phyloP scores from a whole-genome alignment of 2,113 vertebrate genomes.

The Climacteris rufus region DNA sequence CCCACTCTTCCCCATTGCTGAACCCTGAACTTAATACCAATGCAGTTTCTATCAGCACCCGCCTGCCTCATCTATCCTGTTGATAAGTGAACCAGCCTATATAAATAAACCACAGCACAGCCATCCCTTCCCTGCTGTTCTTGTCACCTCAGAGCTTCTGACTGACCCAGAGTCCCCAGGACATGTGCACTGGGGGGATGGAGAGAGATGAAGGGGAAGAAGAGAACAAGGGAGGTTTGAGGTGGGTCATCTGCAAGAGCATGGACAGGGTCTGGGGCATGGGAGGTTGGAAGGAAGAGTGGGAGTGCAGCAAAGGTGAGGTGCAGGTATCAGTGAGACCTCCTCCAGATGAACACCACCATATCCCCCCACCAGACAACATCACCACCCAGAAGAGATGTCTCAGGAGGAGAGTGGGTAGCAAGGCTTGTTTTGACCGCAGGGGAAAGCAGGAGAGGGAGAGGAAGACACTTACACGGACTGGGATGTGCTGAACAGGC shows the following conservation, averaged over 20 bases:
- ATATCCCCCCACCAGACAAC: background rate
- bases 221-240: background rate
- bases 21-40: background rate
- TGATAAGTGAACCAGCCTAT: background rate
- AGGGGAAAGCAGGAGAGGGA: background rate
- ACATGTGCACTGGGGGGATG: background rate
- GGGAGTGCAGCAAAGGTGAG: rapidly evolving
- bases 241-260: background rate
- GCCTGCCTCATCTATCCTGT: background rate
- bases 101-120: background rate
- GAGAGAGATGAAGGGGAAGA: background rate
- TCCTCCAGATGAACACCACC: background rate
- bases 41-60: background rate
- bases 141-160: background rate
- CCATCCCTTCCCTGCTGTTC: background rate
- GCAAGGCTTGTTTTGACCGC: background rate
- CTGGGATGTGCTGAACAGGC: slow-evolving; percentile 66
- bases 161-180: background rate
- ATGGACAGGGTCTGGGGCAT: background rate
- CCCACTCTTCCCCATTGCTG: background rate
- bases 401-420: background rate
- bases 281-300: background rate
- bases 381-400: background rate
- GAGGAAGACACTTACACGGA: slow-evolving; percentile 77
- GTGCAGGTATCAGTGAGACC: background rate